Evolutionary conservation across 1,140 invertebrate genomes (phyloP).

Genomic region (Drosophila busckii): DNA sequence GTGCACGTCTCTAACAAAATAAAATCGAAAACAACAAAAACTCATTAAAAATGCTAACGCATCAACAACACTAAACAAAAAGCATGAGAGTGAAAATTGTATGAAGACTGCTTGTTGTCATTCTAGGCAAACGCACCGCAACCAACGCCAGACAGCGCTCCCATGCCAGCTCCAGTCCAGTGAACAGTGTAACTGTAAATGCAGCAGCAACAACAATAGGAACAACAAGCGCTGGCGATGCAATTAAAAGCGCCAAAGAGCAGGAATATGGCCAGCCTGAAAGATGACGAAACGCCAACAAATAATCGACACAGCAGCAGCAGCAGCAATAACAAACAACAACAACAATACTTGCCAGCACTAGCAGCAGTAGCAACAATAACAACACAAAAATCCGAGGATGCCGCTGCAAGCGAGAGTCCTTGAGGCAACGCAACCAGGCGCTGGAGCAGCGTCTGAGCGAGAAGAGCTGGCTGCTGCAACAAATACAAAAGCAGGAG

Average conservation of each 20-base stretch:
- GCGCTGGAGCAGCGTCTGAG: slow-evolving; percentile 58
- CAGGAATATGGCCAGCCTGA: slow-evolving; percentile 69
- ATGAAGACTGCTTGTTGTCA: slow-evolving; percentile 57
- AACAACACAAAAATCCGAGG: slow-evolving; percentile 49
- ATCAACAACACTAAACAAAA: slow-evolving; percentile 20
- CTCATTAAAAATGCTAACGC: slow-evolving; percentile 14
- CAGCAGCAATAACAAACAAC: slow-evolving; percentile 26
- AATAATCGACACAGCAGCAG: slow-evolving; percentile 45
- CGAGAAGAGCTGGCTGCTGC: slow-evolving; percentile 71
- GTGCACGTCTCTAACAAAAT: slow-evolving; percentile 61
- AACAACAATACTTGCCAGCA: slow-evolving; percentile 32
- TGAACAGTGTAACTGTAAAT: slow-evolving; percentile 5
- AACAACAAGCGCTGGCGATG: slow-evolving; percentile 52
- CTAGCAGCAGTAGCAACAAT: slow-evolving; percentile 37
- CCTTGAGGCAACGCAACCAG: slow-evolving; percentile 59
- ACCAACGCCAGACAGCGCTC: slow-evolving; percentile 15
- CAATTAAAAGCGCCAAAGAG: slow-evolving; percentile 66
- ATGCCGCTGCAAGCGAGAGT: slow-evolving; percentile 56
- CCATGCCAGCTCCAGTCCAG: too few species aligned
- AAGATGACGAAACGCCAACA: slow-evolving; percentile 62
- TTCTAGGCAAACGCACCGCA: slow-evolving; percentile 32
- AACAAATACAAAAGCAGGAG: slow-evolving; percentile 75
- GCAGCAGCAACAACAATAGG: slow-evolving; percentile 21
- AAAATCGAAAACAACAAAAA: slow-evolving; percentile 10
- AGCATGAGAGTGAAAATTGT: slow-evolving; percentile 39